Evolutionary conservation across 30 jellyfish, hydroid and myxozoan genomes (phyloP).

Genomic region (Chrysaora quinquecirrha): DNA sequence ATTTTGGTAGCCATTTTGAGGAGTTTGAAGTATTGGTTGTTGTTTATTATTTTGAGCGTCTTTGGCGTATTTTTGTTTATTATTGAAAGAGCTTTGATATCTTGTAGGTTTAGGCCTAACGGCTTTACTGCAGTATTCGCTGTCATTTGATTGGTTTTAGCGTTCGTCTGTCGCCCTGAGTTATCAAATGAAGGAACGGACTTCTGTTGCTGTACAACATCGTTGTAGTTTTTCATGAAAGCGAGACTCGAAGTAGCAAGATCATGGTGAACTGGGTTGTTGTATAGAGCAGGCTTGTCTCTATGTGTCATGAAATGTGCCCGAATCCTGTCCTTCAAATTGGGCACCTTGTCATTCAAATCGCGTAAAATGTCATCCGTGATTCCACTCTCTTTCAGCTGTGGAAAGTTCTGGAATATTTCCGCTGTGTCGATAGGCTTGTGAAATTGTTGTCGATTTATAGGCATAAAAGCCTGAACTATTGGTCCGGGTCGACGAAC

Average conservation of each 20-base stretch:
- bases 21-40: not conserved
- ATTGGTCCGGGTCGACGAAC: too few relatives aligned
- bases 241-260: slow-evolving; percentile 84
- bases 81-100: not conserved
- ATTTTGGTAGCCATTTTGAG: not conserved
- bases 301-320: slow-evolving; percentile 79
- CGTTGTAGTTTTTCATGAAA: slow-evolving; percentile 85
- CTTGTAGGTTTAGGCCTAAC: slow-evolving; percentile 10
- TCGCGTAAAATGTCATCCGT: slow-evolving; percentile 72
- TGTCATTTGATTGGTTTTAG: too few relatives aligned
- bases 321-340: slow-evolving; percentile 76
- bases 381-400: slow-evolving; percentile 86
- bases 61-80: not conserved
- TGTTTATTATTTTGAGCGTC: not conserved
- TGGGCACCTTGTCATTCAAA: slow-evolving; percentile 77
- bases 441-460: not conserved
- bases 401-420: slow-evolving; percentile 75
- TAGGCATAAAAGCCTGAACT: not conserved
- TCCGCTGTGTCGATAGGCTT: slow-evolving; percentile 68
- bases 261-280: slow-evolving; percentile 72
- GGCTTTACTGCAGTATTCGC: not conserved
- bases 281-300: slow-evolving; percentile 49
- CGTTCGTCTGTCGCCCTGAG: not conserved
- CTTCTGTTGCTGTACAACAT: slow-evolving; percentile 54
- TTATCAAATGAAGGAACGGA: not conserved